Evolutionary conservation across 2,888 invertebrate genomes (phyloP).

Genomic region (Amblyjoppa fuscipennis): DNA sequence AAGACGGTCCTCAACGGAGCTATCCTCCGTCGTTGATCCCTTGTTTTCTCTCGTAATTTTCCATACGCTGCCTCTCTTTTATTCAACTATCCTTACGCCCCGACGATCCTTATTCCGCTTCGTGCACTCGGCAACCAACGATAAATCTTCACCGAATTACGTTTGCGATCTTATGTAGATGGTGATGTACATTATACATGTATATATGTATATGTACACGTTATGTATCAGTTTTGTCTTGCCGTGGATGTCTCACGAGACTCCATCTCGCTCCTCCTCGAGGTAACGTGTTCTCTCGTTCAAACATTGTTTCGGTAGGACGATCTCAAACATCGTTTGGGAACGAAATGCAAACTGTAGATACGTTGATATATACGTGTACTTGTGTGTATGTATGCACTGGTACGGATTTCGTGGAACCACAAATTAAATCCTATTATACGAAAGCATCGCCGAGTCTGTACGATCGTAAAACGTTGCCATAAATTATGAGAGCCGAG

Average conservation of each 20-base stretch:
- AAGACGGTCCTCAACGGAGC: not conserved
- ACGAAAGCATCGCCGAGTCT: constrained; percentile 24
- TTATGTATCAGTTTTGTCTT: not conserved
- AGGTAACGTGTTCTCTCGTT: constrained; percentile 32
- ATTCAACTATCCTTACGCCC: constrained; percentile 53
- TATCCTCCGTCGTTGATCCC: not conserved
- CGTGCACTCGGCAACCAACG: constrained; percentile 49
- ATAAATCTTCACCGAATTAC: constrained; percentile 62
- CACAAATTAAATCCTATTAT: constrained; percentile 53
- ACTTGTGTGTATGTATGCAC: not conserved
- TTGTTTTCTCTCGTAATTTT: constrained; percentile 27
- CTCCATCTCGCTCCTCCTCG: not conserved
- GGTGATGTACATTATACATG: not conserved
- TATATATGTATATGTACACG: too few species aligned
- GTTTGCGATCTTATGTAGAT: constrained; percentile 53
- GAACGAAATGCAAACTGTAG: constrained; percentile 12
- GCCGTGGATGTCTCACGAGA: not conserved
- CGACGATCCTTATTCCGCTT: constrained; percentile 44
- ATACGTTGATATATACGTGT: constrained; percentile 1
- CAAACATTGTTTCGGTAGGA: constrained; percentile 55
- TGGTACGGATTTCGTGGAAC: constrained; percentile 3
- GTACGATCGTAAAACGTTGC: constrained; percentile 26
- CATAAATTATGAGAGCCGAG: constrained; percentile 24
- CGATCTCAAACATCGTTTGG: constrained; percentile 44
- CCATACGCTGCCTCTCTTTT: constrained; percentile 32